Percentiles rank a stretch among this genome's conserved stretches.
These are phyloP conservation scores for Psylliodes chrysocephalus DNA, from an alignment of 2,888 invertebrate species.

Conservation along the genomic window DNA sequence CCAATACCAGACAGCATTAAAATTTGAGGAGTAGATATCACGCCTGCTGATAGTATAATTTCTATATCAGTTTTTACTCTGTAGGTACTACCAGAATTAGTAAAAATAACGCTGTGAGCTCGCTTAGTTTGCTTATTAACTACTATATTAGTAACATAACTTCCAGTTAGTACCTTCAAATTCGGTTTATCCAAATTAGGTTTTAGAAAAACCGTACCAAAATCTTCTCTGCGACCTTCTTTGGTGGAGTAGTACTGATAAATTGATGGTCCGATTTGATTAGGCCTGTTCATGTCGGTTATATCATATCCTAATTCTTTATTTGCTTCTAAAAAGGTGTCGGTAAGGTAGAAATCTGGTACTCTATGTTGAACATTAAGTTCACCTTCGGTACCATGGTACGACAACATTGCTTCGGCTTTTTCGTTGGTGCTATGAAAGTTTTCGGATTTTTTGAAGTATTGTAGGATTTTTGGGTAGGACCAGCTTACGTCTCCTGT, in stretches of 20 bases:
- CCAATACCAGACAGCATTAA: slow-evolving; percentile 86
- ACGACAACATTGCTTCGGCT: slow-evolving; percentile 23
- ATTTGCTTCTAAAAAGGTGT: slow-evolving; percentile 72
- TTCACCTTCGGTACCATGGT: slow-evolving; percentile 38
- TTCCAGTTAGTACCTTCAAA: slow-evolving; percentile 75
- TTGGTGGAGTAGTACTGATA: slow-evolving; percentile 74
- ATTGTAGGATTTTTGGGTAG: slow-evolving; percentile 68
- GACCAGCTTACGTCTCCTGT: slow-evolving; percentile 63
- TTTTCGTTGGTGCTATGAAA: slow-evolving; percentile 26
- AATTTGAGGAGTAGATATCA: slow-evolving; percentile 83
- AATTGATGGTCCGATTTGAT: slow-evolving; percentile 72
- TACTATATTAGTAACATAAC: slow-evolving; percentile 71
- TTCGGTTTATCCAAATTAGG: slow-evolving; percentile 73
- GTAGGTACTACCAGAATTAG: slow-evolving; percentile 68
- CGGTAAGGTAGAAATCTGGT: slow-evolving; percentile 27
- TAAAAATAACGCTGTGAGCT: slow-evolving; percentile 75
- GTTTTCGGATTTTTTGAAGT: slow-evolving; percentile 49
- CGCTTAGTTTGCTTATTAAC: slow-evolving; percentile 70
- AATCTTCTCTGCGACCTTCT: slow-evolving; percentile 78
- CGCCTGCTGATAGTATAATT: slow-evolving; percentile 80
- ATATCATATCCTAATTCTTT: slow-evolving; percentile 74
- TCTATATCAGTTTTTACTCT: slow-evolving; percentile 73
- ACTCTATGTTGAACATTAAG: slow-evolving; percentile 42
- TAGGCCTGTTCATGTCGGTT: slow-evolving; percentile 75
- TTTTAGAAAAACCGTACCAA: slow-evolving; percentile 78